phyloP scores from a whole-genome alignment of 2,113 vertebrate genomes.

The Leptobrachium leishanense region DNA sequence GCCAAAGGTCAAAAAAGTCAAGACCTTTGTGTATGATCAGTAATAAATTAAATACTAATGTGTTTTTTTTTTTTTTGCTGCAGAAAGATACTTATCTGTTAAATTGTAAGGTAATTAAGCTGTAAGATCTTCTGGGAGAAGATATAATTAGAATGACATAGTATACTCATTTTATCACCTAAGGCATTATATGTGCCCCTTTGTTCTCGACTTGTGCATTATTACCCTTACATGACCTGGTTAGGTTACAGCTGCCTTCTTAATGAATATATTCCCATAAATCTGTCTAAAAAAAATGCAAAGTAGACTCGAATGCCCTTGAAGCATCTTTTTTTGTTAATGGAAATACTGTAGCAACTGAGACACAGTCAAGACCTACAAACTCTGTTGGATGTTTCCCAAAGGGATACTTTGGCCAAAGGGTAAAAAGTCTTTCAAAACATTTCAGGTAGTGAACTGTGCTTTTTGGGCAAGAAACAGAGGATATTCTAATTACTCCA shows the following conservation, averaged over 20 bases:
- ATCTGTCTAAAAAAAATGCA: no score
- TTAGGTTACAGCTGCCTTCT: constrained; percentile 5
- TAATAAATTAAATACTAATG: no score
- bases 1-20: no score
- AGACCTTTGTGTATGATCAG: no score
- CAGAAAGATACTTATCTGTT: constrained; percentile 6
- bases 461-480: no score
- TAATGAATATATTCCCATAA: neutral
- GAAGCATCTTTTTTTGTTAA: no score
- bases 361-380: constrained; percentile 29
- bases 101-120: constrained; percentile 17
- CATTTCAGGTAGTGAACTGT: neutral
- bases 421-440: constrained; percentile 17
- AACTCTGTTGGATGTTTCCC: constrained; percentile 15
- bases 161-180: constrained; percentile 20
- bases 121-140: neutral
- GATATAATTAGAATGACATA: neutral
- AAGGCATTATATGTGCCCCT: constrained; percentile 2
- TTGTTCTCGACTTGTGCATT: constrained; percentile 29
- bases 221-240: constrained; percentile 27
- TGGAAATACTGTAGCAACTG: neutral
- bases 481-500: no score
- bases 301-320: no score
- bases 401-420: neutral
- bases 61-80: neutral